Evolutionary conservation across 2,888 invertebrate genomes (phyloP).

Genomic region (Drosophila atroscutellata): DNA sequence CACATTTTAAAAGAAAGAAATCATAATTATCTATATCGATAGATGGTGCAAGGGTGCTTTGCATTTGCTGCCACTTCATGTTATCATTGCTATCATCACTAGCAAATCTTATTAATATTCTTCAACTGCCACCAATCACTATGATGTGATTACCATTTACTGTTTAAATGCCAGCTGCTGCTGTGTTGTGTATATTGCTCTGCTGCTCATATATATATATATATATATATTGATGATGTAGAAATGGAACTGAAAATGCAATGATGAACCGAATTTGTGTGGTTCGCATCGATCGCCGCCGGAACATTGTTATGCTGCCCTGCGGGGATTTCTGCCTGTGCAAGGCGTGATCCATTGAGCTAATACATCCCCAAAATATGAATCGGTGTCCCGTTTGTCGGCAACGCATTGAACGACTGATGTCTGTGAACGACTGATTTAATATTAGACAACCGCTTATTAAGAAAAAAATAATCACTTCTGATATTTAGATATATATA

Average conservation of each 20-base stretch:
- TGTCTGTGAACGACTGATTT: constrained; percentile 42
- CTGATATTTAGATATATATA: not conserved
- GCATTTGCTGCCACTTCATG: constrained; percentile 23
- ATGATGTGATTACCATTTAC: no score
- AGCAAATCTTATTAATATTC: constrained; percentile 31
- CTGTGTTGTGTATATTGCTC: no score
- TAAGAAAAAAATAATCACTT: not conserved
- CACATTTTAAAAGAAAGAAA: no score
- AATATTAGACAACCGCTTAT: no score
- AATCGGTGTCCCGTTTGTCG: constrained; percentile 43
- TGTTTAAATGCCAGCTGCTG: no score
- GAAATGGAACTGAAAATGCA: no score
- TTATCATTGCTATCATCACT: constrained; percentile 33
- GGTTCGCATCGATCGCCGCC: constrained; percentile 48
- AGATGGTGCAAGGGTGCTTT: constrained; percentile 6
- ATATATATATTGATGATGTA: no score
- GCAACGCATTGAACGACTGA: not conserved
- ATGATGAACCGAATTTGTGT: constrained; percentile 38
- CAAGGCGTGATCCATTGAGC: constrained; percentile 45
- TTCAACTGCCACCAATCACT: constrained; percentile 46
- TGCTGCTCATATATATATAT: no score
- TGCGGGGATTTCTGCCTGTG: constrained; percentile 64
- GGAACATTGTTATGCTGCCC: constrained; percentile 57
- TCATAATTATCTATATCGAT: not conserved
- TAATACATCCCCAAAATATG: not conserved